Evolutionary conservation across 2,113 vertebrate genomes (phyloP).

Genomic region (Cephalopholis sonnerati): DNA sequence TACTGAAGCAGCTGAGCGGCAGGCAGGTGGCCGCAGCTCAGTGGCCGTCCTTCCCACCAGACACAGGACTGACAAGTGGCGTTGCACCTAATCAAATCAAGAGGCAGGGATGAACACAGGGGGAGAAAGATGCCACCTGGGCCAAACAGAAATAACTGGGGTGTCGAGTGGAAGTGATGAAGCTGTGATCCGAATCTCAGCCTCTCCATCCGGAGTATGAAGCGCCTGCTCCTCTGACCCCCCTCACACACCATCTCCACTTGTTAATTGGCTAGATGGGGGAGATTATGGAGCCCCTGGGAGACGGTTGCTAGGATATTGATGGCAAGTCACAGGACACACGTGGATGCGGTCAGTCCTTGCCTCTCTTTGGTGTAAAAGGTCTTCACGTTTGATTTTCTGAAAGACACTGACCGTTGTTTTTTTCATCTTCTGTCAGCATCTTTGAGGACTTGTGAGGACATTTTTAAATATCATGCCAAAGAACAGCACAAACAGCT

Average conservation of each 20-base stretch:
- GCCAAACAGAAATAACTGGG: constrained; percentile 39
- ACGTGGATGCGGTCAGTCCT: constrained; percentile 46
- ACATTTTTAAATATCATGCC: constrained; percentile 11
- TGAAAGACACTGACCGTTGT: neutral
- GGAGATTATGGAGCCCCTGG: constrained; percentile 67
- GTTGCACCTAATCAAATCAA: constrained; percentile 63
- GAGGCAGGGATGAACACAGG: constrained; percentile 39
- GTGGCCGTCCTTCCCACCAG: constrained; percentile 15
- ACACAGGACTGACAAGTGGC: constrained; percentile 55
- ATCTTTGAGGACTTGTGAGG: neutral
- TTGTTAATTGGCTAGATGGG: constrained; percentile 75
- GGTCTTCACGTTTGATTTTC: constrained; percentile 49
- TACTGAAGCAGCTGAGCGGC: neutral
- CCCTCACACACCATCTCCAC: constrained; percentile 30
- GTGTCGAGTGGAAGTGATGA: constrained; percentile 55
- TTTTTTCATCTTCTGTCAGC: neutral
- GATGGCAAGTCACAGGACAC: constrained; percentile 52
- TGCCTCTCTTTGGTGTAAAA: constrained; percentile 44
- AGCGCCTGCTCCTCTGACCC: constrained; percentile 9
- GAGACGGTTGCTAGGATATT: constrained; percentile 71
- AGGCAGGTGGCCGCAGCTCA: constrained; percentile 52
- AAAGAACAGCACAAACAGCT: neutral
- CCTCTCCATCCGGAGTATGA: constrained; percentile 5
- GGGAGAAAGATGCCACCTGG: constrained; percentile 53
- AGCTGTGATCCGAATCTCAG: constrained; percentile 46